A percentile compares a stretch with the other conserved stretches of the same genome.
Evolutionary conservation across 2,113 vertebrate species (phyloP).

Genomic region (Actenoides hombroni): DNA sequence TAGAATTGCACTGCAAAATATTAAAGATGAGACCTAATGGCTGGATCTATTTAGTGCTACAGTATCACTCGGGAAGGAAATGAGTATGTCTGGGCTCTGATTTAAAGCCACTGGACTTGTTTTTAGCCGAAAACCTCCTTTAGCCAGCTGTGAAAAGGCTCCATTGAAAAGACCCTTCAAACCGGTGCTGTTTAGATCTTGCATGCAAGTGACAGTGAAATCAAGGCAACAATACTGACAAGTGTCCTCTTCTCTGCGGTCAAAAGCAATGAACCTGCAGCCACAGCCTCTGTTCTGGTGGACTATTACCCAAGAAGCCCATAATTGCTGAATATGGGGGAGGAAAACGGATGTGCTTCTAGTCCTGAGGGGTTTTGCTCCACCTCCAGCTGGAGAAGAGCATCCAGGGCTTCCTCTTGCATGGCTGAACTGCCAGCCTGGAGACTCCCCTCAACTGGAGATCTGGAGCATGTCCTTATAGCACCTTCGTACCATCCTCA

Average conservation of each 20-base stretch:
- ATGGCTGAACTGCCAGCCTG: background rate
- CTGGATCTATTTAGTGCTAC: background rate
- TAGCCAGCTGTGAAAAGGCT: accelerated
- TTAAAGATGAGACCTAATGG: background rate
- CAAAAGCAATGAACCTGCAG: background rate
- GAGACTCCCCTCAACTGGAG: accelerated
- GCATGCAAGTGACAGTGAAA: background rate
- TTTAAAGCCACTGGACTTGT: background rate
- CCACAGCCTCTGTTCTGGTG: background rate
- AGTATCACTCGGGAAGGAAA: background rate
- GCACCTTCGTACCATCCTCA: background rate
- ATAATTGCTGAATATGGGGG: background rate
- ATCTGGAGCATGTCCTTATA: background rate
- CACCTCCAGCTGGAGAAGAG: background rate
- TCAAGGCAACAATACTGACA: background rate
- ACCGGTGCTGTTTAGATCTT: background rate
- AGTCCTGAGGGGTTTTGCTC: background rate
- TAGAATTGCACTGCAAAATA: background rate
- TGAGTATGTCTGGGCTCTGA: background rate
- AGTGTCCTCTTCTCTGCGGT: background rate
- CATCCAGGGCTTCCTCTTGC: background rate
- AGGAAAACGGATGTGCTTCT: background rate
- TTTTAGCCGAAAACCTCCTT: background rate
- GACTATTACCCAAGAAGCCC: background rate
- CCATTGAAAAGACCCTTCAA: background rate